phyloP scores from a whole-genome alignment of 1,140 invertebrate genomes.

The Drosophila sp. region DNA sequence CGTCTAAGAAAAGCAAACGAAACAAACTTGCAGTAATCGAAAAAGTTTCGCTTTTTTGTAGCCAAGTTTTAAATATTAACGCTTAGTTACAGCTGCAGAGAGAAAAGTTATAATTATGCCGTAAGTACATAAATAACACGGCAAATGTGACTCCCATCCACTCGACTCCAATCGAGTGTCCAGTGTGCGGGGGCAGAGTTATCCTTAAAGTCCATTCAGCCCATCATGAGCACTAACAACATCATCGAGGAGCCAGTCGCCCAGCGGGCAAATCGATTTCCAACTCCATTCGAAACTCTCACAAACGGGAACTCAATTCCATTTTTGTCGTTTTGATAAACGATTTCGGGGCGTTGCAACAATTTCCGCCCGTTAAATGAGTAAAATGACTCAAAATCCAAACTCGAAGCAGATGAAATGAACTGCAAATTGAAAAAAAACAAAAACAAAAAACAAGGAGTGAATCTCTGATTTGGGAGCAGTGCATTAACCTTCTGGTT shows the following conservation, averaged over 20 bases:
- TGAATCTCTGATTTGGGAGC: conserved; percentile 36
- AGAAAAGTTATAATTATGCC: conserved; percentile 77
- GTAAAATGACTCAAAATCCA: conserved; percentile 21
- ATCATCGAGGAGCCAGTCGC: conserved; percentile 31
- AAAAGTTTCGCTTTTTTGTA: conserved; percentile 65
- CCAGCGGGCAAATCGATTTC: conserved; percentile 81
- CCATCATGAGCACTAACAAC: conserved; percentile 17
- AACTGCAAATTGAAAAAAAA: conserved; percentile 74
- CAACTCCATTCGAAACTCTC: conserved; percentile 37
- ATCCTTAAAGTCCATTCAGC: neutral
- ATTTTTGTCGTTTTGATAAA: conserved; percentile 82
- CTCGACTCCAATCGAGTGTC: neutral
- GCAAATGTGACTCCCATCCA: conserved; percentile 40
- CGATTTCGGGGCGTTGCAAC: conserved; percentile 81
- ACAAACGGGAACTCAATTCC: conserved; percentile 76
- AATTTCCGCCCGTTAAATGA: conserved; percentile 79
- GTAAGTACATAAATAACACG: conserved; percentile 73
- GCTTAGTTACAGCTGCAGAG: conserved; percentile 73
- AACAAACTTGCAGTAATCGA: conserved; percentile 64
- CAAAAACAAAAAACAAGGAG: neutral
- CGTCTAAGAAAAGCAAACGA: conserved; percentile 18
- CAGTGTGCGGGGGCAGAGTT: neutral
- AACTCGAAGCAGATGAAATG: conserved; percentile 38
- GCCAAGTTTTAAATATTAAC: conserved; percentile 78
- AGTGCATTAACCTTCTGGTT: conserved; percentile 61